phyloP scores from a whole-genome alignment of 1,140 invertebrate genomes.

The Steinernema feltiae region DNA sequence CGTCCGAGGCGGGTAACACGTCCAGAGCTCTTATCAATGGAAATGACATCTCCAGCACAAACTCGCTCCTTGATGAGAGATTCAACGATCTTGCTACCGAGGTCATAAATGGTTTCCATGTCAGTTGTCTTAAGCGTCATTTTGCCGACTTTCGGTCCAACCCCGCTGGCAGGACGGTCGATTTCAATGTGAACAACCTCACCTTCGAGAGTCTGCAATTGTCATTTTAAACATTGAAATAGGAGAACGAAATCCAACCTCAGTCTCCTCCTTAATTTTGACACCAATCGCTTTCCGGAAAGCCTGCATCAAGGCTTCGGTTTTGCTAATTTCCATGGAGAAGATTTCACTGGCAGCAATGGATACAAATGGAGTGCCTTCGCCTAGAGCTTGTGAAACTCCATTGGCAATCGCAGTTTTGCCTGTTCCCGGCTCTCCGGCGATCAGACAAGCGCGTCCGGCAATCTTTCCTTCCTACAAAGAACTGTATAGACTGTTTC shows the following conservation, averaged over 20 bases:
- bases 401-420: conserved; percentile 63
- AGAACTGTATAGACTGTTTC: too few species aligned
- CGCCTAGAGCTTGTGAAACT: conserved; percentile 83
- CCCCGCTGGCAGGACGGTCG: conserved; percentile 72
- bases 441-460: conserved; percentile 85
- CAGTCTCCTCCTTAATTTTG: conserved; percentile 76
- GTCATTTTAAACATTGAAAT: conserved; percentile 3
- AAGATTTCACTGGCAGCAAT: conserved; percentile 91
- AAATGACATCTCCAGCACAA: conserved; percentile 60
- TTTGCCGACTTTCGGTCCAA: conserved; percentile 78
- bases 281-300: conserved; percentile 95
- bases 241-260: conserved; percentile 31
- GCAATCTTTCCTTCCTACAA: conserved; percentile 85
- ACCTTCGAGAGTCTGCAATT: conserved; percentile 85
- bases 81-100: conserved; percentile 98
- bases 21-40: conserved; percentile 60
- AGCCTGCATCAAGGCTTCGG: conserved; percentile 91
- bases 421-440: conserved; percentile 92
- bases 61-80: conserved; percentile 91
- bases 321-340: conserved; percentile 97
- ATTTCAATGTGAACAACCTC: conserved; percentile 97
- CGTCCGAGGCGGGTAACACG: conserved; percentile 89
- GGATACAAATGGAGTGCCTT: conserved; percentile 92
- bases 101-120: conserved; percentile 98
- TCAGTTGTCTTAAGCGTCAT: conserved; percentile 95